Conservation (phyloP, 2,113 vertebrate genomes). For the Eudorcas thomsonii region DNA sequence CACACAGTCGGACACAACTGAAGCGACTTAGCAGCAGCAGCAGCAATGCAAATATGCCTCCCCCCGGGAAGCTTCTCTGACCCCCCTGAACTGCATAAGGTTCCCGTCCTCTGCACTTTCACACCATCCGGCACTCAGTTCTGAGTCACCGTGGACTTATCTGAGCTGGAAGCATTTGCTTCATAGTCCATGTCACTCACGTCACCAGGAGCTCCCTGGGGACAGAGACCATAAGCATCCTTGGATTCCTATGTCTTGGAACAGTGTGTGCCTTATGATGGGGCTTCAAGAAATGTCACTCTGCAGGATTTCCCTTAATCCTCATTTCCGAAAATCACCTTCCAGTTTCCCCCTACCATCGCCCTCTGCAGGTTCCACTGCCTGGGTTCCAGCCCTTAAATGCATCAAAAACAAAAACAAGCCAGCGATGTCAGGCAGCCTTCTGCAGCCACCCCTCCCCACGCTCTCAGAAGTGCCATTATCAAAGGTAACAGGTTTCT, state of each 20-base stretch:
- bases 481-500: background rate
- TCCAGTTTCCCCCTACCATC: background rate
- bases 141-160: background rate
- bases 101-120: background rate
- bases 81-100: background rate
- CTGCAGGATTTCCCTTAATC: background rate
- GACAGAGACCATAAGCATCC: background rate
- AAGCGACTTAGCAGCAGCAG: background rate
- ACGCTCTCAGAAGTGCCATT: background rate
- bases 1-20: background rate
- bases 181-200: background rate
- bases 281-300: background rate
- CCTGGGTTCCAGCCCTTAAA: background rate
- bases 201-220: background rate
- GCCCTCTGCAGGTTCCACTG: background rate
- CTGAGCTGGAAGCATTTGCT: background rate
- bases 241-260: background rate
- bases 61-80: background rate
- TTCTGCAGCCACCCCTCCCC: fast-evolving
- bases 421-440: fast-evolving
- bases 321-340: background rate
- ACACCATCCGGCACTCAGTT: background rate
- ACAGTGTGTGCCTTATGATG: background rate
- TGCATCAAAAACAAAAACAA: background rate
- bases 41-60: background rate